Conservation (phyloP, 1,140 invertebrate genomes). For the Phymorhynchus buccinoides region DNA sequence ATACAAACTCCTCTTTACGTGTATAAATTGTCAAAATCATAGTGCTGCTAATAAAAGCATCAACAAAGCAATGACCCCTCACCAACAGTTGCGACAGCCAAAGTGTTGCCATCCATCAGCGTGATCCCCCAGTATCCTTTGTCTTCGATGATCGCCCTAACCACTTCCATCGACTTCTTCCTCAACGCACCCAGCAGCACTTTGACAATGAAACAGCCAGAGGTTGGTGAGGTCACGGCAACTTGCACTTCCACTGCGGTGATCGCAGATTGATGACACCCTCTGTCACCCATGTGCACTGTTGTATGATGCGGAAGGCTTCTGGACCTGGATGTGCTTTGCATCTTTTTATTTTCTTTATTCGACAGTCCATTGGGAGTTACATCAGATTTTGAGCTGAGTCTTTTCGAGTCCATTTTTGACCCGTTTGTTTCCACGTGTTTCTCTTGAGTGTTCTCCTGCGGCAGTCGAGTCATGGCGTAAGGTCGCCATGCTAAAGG, state of each 20-base stretch:
- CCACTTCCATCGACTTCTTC: not conserved
- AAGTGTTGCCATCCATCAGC: not conserved
- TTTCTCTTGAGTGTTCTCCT: not conserved
- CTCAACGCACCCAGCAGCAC: not conserved
- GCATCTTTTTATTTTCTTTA: not conserved
- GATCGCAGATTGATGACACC: no score
- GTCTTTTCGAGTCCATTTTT: not conserved
- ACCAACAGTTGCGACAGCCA: conserved; percentile 15
- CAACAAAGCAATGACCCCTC: not conserved
- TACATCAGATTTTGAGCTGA: not conserved
- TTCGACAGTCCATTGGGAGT: not conserved
- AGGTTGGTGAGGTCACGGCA: not conserved
- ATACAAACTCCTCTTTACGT: no score
- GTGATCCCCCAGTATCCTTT: conserved; percentile 7
- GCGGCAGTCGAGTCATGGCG: not conserved
- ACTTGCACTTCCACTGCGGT: not conserved
- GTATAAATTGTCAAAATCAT: no score
- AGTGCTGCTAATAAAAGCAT: not conserved
- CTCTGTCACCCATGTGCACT: not conserved
- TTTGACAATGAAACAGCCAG: not conserved
- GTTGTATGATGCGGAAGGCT: not conserved
- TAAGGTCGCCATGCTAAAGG: conserved; percentile 9
- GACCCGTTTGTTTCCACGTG: not conserved
- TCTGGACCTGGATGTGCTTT: not conserved
- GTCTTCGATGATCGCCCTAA: not conserved